Conservation (phyloP, 2,797 vertebrate species). For the Ara ararauna region DNA sequence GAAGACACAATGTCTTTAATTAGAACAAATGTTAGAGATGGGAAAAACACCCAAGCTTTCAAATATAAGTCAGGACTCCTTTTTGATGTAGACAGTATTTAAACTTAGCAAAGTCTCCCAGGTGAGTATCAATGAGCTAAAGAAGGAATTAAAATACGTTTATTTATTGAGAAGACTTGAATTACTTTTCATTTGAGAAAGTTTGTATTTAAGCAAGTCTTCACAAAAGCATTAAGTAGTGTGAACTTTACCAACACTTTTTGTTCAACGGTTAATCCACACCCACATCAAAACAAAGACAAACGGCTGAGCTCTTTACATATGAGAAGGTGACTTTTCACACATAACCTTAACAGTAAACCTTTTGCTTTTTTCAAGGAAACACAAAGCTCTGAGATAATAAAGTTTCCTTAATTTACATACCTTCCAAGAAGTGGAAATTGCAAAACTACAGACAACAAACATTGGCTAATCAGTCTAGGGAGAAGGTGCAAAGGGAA, state of each 20-base stretch:
- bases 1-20: neutral
- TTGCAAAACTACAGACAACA: constrained; percentile 51
- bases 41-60: constrained; percentile 2
- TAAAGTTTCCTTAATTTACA: constrained; percentile 40
- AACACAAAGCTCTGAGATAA: constrained; percentile 52
- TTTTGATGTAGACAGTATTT: constrained; percentile 3
- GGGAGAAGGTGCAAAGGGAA: constrained; percentile 23
- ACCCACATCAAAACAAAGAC: constrained; percentile 68
- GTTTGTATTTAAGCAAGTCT: constrained; percentile 7
- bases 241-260: constrained; percentile 59
- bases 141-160: constrained; percentile 1
- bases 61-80: neutral
- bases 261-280: constrained; percentile 55
- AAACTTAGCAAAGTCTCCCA: neutral
- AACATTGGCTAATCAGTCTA: constrained; percentile 41
- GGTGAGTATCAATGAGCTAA: constrained; percentile 19
- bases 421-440: constrained; percentile 64
- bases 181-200: constrained; percentile 22
- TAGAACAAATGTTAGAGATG: neutral
- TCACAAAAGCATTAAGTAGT: constrained; percentile 26
- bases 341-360: constrained; percentile 58
- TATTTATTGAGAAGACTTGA: constrained; percentile 18
- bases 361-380: constrained; percentile 42
- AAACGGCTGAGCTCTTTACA: constrained; percentile 50
- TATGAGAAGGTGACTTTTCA: constrained; percentile 67